Conservation (phyloP, 2,888 invertebrate genomes). For the Lasioglossum lativentre region DNA sequence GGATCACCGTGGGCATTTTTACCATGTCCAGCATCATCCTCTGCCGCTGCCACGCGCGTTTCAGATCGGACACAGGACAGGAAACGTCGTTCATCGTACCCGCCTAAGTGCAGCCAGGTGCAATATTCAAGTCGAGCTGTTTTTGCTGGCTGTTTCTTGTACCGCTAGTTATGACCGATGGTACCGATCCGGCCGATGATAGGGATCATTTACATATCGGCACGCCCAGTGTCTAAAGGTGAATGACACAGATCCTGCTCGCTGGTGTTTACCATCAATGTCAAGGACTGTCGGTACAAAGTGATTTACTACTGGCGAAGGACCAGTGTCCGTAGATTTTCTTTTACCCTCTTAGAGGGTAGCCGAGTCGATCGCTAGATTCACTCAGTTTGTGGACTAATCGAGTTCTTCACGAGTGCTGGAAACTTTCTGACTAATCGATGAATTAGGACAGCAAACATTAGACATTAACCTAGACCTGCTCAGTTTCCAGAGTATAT, state of each 20-base stretch:
- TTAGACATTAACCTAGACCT: not conserved
- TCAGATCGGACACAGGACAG: not conserved
- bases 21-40: not conserved
- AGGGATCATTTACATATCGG: slow-evolving; percentile 31
- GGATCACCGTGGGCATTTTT: slow-evolving; percentile 7
- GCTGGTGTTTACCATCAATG: not conserved
- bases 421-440: no score
- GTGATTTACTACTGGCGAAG: not conserved
- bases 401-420: not conserved
- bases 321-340: not conserved
- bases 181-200: not conserved
- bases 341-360: not conserved
- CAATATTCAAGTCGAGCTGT: not conserved
- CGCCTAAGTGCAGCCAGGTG: slow-evolving; percentile 5
- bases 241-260: not conserved
- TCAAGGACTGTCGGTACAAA: not conserved
- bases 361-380: not conserved
- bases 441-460: not conserved
- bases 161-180: slow-evolving; percentile 17
- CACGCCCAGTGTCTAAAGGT: slow-evolving; percentile 17
- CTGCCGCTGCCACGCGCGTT: not conserved
- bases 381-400: not conserved
- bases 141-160: not conserved
- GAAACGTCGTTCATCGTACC: slow-evolving; percentile 25
- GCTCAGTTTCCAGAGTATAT: not conserved